phyloP scores from a whole-genome alignment of 2,888 invertebrate genomes.

The Strigamia crassipes region DNA sequence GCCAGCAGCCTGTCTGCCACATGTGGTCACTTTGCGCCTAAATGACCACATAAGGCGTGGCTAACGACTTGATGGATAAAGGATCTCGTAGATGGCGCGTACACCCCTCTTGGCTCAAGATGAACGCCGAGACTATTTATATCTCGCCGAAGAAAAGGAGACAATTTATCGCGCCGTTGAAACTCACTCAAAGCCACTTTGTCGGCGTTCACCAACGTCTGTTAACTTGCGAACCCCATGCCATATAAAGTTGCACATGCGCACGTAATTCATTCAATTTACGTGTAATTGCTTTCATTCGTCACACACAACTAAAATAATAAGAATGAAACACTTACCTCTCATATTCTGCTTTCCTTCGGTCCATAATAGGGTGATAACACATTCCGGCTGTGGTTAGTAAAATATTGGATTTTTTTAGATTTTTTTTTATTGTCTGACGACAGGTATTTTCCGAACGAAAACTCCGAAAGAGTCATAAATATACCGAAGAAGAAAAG shows the following conservation, averaged over 20 bases:
- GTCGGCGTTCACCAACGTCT: slow-evolving; percentile 10
- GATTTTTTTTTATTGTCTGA: too few relatives aligned
- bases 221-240: background rate
- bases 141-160: background rate
- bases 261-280: slow-evolving; percentile 1
- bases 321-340: background rate
- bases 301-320: background rate
- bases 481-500: too few relatives aligned
- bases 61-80: slow-evolving; percentile 10
- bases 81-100: slow-evolving; percentile 10
- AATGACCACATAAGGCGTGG: slow-evolving; percentile 10
- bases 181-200: slow-evolving; percentile 10
- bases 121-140: slow-evolving; percentile 1
- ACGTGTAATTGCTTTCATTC: background rate
- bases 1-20: background rate
- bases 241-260: slow-evolving; percentile 10
- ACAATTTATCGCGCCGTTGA: slow-evolving; percentile 10
- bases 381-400: too few relatives aligned
- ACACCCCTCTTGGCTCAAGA: background rate
- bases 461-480: too few relatives aligned
- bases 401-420: too few relatives aligned
- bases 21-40: slow-evolving; percentile 10
- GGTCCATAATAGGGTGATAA: too few relatives aligned
- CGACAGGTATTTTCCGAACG: too few relatives aligned
- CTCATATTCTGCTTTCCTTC: too few relatives aligned